Base-by-base conservation (phyloP, 2,888 invertebrate species). In the Caenorhabditis plicata region DNA sequence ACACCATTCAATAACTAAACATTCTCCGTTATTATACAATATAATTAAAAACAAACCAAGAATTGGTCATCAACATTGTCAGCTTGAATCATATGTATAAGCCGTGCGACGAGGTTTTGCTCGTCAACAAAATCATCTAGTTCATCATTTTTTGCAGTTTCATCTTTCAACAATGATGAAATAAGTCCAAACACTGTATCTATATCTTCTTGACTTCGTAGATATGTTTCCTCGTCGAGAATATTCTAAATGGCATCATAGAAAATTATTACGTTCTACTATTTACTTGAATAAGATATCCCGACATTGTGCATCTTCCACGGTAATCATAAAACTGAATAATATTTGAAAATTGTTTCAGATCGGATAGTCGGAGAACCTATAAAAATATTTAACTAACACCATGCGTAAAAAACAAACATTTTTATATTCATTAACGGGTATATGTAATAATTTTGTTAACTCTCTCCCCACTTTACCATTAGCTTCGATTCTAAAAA, bases 341-440 rank as follows among this genome's bases (percentile, higher is more conserved):
- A 35, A 95, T 85, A 0, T 90, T 89, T 7, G 89, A 88, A 80
- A 90, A 98, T 84, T 92, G 88, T 75, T 89, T 88, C 64, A 98
- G 84, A 77, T 90, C 87, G 51, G 94, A 86, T 15, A 98, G 87
- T 0, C 89, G 90, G 39, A 95, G 85, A 0, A n/a, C n/a, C n/a
- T n/a, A n/a, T n/a, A n/a, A n/a, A n/a, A n/a, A n/a, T n/a, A n/a
- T n/a, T n/a, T 36, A 19, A 31, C 2, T 2, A 27, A 13, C 8
- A 27, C 8, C 29, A 27, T 7, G 29, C 29, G 13, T 13, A 9
- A 27, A 13, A 27, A 40, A 22, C 40, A 20, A 13, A 93, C 87
- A 82, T 94, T 90, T 82, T 91, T 91, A 84, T 95, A 96, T 78
- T 90, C 90, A 81, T 95, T 93, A 2, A 95, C 87, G 0, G 96